Evolutionary conservation across 1,140 invertebrate genomes (phyloP).

Genomic region (Leptinotarsa lineolata): DNA sequence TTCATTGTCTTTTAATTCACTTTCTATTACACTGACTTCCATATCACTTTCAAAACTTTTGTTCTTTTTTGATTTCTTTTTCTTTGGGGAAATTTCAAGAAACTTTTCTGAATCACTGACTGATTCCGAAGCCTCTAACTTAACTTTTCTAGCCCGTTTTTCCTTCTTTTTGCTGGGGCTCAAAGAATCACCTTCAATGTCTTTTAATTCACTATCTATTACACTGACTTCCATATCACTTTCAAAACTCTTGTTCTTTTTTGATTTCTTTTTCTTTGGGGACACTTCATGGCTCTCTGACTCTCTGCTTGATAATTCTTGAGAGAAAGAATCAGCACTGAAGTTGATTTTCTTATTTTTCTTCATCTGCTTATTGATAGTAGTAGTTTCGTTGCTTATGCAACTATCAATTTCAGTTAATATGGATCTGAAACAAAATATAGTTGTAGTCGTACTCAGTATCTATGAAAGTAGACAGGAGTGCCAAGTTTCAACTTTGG

Average conservation of each 20-base stretch:
- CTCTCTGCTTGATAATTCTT: neutral
- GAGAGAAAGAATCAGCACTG: neutral
- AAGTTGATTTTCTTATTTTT: slow-evolving; percentile 11
- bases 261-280: neutral
- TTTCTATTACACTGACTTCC: neutral
- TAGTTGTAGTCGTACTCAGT: too few species aligned
- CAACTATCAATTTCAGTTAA: slow-evolving; percentile 2
- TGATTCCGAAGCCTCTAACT: too few species aligned
- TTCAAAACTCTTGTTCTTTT: neutral
- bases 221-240: neutral
- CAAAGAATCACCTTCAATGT: neutral
- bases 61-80: neutral
- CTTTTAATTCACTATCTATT: neutral
- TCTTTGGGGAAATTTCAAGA: neutral
- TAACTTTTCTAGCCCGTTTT: too few species aligned
- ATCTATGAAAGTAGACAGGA: too few species aligned
- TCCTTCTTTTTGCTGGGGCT: too few species aligned
- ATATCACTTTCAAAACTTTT: neutral
- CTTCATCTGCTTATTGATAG: neutral
- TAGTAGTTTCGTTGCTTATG: neutral
- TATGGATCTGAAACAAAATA: slow-evolving; percentile 15
- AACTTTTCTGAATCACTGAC: neutral
- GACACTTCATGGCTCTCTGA: neutral
- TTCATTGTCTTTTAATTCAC: neutral
- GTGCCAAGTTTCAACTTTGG: too few species aligned